A percentile compares a stretch with the other conserved stretches of the same genome.
Conservation (phyloP, 2,888 invertebrate genomes). For the Micropterix aruncella region DNA sequence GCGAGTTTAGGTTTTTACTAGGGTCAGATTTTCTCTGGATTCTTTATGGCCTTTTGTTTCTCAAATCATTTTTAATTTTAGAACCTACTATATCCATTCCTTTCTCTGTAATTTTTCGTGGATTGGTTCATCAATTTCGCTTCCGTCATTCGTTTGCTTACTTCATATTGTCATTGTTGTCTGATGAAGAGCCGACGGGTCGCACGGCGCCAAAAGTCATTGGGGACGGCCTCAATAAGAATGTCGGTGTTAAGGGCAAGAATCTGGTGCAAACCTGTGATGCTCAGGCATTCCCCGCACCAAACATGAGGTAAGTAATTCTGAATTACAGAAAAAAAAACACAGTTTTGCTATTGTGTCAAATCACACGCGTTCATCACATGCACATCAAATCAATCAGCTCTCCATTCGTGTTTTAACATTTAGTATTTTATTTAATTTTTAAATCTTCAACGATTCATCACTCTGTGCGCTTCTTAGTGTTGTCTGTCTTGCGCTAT, state of each 20-base stretch:
- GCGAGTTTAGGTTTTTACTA: too few relatives aligned
- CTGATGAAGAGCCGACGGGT: slow-evolving; percentile 50
- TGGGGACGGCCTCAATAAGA: slow-evolving; percentile 44
- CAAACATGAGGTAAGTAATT: slow-evolving; percentile 57
- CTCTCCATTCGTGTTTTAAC: too few relatives aligned
- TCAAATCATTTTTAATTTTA: too few relatives aligned
- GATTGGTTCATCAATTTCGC: neutral
- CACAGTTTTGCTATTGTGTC: neutral
- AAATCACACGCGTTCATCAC: neutral
- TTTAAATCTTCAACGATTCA: too few relatives aligned
- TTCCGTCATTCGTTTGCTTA: neutral
- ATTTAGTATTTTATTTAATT: too few relatives aligned
- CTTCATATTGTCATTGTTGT: slow-evolving; percentile 14
- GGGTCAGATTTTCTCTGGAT: too few relatives aligned
- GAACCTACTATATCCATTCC: too few relatives aligned
- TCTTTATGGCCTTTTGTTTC: too few relatives aligned
- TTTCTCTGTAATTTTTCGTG: too few relatives aligned
- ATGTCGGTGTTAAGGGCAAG: slow-evolving; percentile 27
- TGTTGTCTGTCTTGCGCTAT: too few relatives aligned
- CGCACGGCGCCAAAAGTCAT: slow-evolving; percentile 54
- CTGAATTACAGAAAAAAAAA: neutral
- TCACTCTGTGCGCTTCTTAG: too few relatives aligned
- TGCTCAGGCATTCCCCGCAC: slow-evolving; percentile 66
- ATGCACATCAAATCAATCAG: neutral
- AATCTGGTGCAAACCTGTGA: slow-evolving; percentile 59